These are phyloP conservation scores for Lepetodrilus schrolli DNA, from an alignment of 2,888 invertebrate species.

Conservation along the genomic window DNA sequence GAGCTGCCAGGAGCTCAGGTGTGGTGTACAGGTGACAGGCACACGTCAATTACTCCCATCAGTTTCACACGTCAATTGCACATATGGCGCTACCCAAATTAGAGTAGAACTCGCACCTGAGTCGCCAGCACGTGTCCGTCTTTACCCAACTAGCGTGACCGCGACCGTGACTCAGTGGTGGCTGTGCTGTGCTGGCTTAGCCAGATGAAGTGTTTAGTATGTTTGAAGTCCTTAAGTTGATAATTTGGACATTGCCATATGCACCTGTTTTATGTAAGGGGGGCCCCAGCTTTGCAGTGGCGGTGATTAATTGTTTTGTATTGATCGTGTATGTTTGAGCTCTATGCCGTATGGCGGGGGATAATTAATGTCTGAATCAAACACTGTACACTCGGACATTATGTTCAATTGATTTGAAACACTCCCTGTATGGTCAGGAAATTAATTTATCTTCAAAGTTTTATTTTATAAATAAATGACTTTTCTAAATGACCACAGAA, in stretches of 20 bases:
- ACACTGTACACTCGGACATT: too few species aligned
- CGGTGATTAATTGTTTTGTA: neutral
- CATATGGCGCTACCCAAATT: neutral
- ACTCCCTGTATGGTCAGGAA: too few species aligned
- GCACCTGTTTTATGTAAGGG: constrained; percentile 14
- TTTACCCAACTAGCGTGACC: too few species aligned
- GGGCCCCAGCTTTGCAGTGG: neutral
- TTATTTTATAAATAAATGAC: too few species aligned
- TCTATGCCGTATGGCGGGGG: too few species aligned
- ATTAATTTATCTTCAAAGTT: too few species aligned
- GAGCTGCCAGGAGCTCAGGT: neutral
- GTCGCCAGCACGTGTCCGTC: neutral
- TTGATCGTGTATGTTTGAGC: neutral
- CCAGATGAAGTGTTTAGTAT: neutral
- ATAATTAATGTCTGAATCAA: too few species aligned
- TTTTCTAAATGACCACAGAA: too few species aligned
- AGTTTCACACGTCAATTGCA: constrained; percentile 9
- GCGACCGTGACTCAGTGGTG: too few species aligned
- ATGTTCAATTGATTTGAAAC: too few species aligned
- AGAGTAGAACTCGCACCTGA: neutral
- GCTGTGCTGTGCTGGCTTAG: too few species aligned
- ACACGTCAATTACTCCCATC: neutral
- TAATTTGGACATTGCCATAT: neutral
- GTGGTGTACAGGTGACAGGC: constrained; percentile 2
- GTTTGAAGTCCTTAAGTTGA: neutral